Evolutionary conservation across 2,888 invertebrate species (phyloP), one percentile per base, ranked within the genome.

Genomic region (Drosophila diplacantha): DNA sequence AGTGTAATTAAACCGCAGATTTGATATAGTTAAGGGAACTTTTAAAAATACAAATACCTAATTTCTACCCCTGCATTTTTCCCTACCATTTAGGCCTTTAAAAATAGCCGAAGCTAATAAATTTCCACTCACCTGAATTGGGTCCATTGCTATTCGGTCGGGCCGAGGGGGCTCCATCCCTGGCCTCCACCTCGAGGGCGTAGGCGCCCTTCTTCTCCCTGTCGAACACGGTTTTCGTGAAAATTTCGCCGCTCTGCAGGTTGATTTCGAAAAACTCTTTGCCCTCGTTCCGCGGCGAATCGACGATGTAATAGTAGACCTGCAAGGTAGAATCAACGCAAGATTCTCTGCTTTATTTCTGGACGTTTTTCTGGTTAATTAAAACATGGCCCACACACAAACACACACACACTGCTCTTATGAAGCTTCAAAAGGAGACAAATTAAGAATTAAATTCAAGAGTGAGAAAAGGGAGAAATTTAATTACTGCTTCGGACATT

Each of bases 161-260:
- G 55, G 96, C 97, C 14, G 98, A 98, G n/a, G 96, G 95, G 58
- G 96, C 96, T 53, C 98, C 97, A 87, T 99, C 99, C 61, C 97
- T 91, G 0, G 98, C 99, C 88, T 97, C 96, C 81, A 99, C 98
- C 87, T 98, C 97, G 86, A 99, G 90, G 35, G 98, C 98, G 90
- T 98, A 99, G 62, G 98, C 97, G 44, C 96, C 96, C 88, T 98
- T 97, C 91, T 97, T 97, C 90, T 99, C 99, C 72, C 98, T 93
- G 90, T 99, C 99, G 91, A 99, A 99, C 84, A 96, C 95, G 78
- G 95, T 92, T 89, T 96, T 96, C 39, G 98, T 97, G 90, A 95
- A 97, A 86, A 99, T 95, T 89, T 97, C 96, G 22, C 99, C 99
- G 31, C 97, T 96, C 89, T 96, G 94, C 88, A 94, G 92, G 90